Evolutionary conservation across 2,888 invertebrate species (phyloP).

Genomic region (Syrista parreyssii): DNA sequence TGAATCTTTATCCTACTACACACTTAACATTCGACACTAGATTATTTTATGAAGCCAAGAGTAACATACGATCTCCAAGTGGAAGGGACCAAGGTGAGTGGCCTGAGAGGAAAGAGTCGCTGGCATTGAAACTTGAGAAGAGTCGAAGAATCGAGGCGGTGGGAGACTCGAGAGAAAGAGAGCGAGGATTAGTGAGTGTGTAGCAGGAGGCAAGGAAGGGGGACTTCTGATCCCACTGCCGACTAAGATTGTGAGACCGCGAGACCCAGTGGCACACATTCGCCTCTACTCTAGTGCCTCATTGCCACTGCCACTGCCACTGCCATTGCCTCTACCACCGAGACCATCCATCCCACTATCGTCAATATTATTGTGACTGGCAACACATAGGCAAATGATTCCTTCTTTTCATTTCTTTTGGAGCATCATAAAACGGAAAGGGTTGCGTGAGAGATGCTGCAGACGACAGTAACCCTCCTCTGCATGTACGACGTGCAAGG

Average conservation of each 20-base stretch:
- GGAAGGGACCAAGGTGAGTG: too few relatives aligned
- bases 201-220: background rate
- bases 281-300: constrained; percentile 13
- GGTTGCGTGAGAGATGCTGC: constrained; percentile 48
- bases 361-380: too few relatives aligned
- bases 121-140: too few relatives aligned
- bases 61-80: too few relatives aligned
- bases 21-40: too few relatives aligned
- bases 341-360: too few relatives aligned
- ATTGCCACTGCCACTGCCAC: too few relatives aligned
- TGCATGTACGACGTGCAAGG: background rate
- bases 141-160: background rate
- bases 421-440: constrained; percentile 65
- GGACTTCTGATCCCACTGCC: background rate
- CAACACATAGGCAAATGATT: constrained; percentile 22
- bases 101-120: too few relatives aligned
- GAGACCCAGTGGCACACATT: constrained; percentile 64
- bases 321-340: too few relatives aligned
- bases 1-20: too few relatives aligned
- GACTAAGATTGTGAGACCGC: constrained; percentile 32
- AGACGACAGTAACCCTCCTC: constrained; percentile 46
- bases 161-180: constrained; percentile 15
- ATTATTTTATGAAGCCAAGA: too few relatives aligned
- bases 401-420: constrained; percentile 51
- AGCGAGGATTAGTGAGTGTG: constrained; percentile 12